A percentile compares a stretch with the other conserved stretches of the same genome.
These are phyloP conservation scores for Suillia variegata DNA, from an alignment of 2,888 invertebrate species.

Conservation along the genomic window DNA sequence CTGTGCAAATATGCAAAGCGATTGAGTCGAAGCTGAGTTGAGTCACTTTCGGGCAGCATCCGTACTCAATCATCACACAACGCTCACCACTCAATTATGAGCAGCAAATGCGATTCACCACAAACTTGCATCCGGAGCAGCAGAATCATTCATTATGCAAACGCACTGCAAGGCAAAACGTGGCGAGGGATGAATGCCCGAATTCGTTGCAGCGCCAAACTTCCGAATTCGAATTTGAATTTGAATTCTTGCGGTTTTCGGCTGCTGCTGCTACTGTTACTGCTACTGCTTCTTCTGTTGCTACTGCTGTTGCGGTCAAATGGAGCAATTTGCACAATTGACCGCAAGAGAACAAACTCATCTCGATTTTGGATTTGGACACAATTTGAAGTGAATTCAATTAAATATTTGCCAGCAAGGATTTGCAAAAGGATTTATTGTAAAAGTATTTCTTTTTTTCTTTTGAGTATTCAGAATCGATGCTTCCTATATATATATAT, in stretches of 20 bases:
- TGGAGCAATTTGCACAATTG: constrained; percentile 14
- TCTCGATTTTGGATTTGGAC: no score
- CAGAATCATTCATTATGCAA: constrained; percentile 55
- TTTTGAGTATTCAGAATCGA: no score
- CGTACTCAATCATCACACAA: no score
- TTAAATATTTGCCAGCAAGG: constrained; percentile 42
- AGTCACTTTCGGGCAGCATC: no score
- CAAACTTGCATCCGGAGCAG: constrained; percentile 51
- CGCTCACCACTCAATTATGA: constrained; percentile 44
- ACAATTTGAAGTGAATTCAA: constrained; percentile 35
- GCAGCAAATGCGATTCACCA: constrained; percentile 33
- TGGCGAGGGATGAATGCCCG: constrained; percentile 5
- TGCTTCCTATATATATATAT: no score
- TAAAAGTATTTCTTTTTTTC: no score
- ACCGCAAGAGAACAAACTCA: constrained; percentile 46
- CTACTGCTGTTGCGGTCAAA: constrained; percentile 25
- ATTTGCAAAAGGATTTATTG: constrained; percentile 43
- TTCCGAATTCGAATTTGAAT: constrained; percentile 21
- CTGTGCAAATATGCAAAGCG: neutral
- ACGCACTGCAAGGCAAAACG: neutral
- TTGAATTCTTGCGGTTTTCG: constrained; percentile 20
- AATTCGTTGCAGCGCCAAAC: constrained; percentile 13
- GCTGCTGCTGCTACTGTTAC: constrained; percentile 26
- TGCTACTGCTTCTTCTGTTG: constrained; percentile 32
- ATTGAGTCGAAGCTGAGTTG: no score